Percentiles rank a stretch among this genome's conserved stretches.
Evolutionary conservation across 2,797 vertebrate genomes (phyloP).

Genomic region (Artibeus jamaicensis): DNA sequence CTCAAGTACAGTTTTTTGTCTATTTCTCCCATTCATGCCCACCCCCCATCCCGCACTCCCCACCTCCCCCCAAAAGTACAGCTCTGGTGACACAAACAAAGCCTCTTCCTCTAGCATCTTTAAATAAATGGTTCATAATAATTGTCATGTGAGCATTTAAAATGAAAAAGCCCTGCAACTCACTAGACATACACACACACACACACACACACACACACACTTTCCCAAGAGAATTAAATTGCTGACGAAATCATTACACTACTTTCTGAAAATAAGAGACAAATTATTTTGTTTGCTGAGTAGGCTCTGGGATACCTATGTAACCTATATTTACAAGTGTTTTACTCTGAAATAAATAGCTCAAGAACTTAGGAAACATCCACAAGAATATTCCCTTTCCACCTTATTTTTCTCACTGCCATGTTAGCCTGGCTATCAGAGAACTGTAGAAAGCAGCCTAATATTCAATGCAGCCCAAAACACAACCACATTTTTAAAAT

Average conservation of each 20-base stretch:
- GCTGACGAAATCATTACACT: constrained; percentile 1
- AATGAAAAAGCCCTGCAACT: neutral
- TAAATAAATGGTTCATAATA: neutral
- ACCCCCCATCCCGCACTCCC: no score
- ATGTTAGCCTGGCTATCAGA: neutral
- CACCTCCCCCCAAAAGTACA: no score
- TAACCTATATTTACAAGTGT: neutral
- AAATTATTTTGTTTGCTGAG: neutral
- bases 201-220: neutral
- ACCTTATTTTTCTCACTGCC: neutral
- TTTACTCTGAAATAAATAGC: constrained; percentile 16
- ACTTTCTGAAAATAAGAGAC: neutral
- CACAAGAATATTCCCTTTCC: neutral
- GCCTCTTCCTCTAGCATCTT: neutral
- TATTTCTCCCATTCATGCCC: no score
- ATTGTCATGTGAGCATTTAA: neutral
- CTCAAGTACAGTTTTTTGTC: no score
- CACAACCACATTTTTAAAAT: neutral
- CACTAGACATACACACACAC: neutral
- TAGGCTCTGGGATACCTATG: neutral
- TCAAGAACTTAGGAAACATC: neutral
- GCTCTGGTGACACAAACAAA: neutral
- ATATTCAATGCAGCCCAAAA: neutral
- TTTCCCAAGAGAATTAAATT: neutral
- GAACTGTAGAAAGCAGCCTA: constrained; percentile 1